Evolutionary conservation across 2,113 vertebrate species (phyloP).

Genomic region (Rhea americana): DNA sequence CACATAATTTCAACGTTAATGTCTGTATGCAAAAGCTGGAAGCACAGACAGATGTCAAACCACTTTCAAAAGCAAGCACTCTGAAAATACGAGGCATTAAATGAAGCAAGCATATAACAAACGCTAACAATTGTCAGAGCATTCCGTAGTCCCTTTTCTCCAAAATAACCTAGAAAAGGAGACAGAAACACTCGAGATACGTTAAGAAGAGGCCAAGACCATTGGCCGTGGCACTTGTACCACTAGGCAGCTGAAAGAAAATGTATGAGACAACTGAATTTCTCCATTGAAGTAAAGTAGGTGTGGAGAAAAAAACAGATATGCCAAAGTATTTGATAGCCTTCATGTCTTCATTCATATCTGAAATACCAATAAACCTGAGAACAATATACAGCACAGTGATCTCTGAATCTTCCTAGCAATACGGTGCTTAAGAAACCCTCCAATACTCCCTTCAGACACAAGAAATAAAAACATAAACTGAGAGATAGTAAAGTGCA

Average conservation of each 20-base stretch:
- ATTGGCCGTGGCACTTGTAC: neutral
- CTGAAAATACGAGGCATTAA: neutral
- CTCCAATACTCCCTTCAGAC: neutral
- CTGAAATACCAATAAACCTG: neutral
- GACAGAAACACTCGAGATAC: neutral
- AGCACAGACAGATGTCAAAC: neutral
- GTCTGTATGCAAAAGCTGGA: neutral
- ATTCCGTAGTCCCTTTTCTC: neutral
- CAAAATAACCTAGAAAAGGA: neutral
- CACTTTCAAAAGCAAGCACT: neutral
- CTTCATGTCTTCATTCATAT: neutral
- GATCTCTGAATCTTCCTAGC: neutral
- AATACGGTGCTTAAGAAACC: neutral
- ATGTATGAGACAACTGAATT: neutral
- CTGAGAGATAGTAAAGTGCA: neutral
- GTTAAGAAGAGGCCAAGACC: neutral
- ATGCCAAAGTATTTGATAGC: neutral
- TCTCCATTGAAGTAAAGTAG: neutral
- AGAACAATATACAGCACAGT: neutral
- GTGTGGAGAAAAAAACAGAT: neutral
- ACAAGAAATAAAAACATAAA: neutral
- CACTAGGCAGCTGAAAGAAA: neutral
- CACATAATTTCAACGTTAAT: neutral
- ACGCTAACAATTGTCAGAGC: neutral
- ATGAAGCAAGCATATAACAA: neutral